These are phyloP conservation scores for Agrotis puta DNA, from an alignment of 2,888 invertebrate genomes.

Conservation along the genomic window DNA sequence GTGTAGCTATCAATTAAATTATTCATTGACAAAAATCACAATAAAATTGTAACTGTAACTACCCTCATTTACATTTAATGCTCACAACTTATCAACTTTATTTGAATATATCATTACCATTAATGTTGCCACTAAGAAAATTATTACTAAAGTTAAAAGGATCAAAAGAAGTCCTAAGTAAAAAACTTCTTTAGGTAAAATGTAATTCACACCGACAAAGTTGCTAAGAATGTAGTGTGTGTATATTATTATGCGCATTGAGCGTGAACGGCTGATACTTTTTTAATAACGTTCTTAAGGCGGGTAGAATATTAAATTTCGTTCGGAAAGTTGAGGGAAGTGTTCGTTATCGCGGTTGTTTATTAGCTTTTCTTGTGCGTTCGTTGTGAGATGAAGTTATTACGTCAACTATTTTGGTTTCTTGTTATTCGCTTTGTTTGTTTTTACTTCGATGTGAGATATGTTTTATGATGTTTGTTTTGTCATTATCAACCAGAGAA, in stretches of 20 bases:
- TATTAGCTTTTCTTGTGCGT: slow-evolving; percentile 58
- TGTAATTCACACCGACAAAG: slow-evolving; percentile 43
- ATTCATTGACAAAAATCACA: neutral
- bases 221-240: slow-evolving; percentile 36
- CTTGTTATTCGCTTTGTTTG: slow-evolving; percentile 32
- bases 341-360: slow-evolving; percentile 50
- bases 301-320: slow-evolving; percentile 65
- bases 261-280: slow-evolving; percentile 60
- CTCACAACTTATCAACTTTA: neutral
- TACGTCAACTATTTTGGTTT: slow-evolving; percentile 30
- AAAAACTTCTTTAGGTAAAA: slow-evolving; percentile 21
- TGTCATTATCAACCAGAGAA: neutral
- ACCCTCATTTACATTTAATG: neutral
- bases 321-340: slow-evolving; percentile 50
- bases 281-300: slow-evolving; percentile 64
- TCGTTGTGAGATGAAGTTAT: slow-evolving; percentile 47
- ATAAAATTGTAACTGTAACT: neutral
- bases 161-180: slow-evolving; percentile 24
- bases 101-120: slow-evolving; percentile 7
- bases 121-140: slow-evolving; percentile 33
- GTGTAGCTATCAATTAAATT: neutral
- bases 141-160: slow-evolving; percentile 43
- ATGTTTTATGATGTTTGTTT: neutral
- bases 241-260: slow-evolving; percentile 57
- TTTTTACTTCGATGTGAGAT: neutral